Base-by-base conservation (phyloP, 1,140 invertebrate genomes). In the Uloborus diversus region DNA sequence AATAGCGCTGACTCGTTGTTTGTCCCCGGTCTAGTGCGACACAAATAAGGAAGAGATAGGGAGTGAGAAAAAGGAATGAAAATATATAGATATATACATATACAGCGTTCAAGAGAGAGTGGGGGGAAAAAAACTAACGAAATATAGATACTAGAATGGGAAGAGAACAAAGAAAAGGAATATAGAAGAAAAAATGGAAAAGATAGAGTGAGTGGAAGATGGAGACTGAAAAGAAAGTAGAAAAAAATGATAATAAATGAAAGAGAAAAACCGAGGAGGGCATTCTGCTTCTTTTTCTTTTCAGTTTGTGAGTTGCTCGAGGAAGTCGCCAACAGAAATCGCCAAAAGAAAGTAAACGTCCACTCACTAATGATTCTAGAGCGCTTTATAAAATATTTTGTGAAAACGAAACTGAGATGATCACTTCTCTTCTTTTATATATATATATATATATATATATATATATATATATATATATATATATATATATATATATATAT, bases 201-300 rank as follows among this genome's bases (percentile, higher is more conserved):
- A 66, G n/a, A 33, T 20, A 42, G 32, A 73, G 33, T 20, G 69
- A 73, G 35, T 59, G 68, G 27, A 20, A 27, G 53, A 14, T 73
- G 69, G 66, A 32, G 69, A 61, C 69, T 59, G 53, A 73, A 73
- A 33, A 17, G 33, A 59, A 47, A 61, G 56, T 20, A 57, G 66
- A 25, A 32, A 32, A 32, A 17, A 56, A 37, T 53, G 51, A 47
- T 70, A 70, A 56, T 70, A 70, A 70, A 70, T 70, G 69, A 30
- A 51, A 11, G 25, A 57, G 32, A 61, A 61, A 73, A 73, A 59
- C 49, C 27, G 28, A n/a, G 49, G 25, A 61, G 56, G 23, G 69
- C 32, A 59, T 59, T 57, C 37, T 56, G 33, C 47, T 53, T 73
- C 37, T 59, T 59, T 47, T 47, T 70, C n/a, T 23, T 56, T 61